Conservation (phyloP, 2,113 vertebrate species). For the Arenaria interpres region DNA sequence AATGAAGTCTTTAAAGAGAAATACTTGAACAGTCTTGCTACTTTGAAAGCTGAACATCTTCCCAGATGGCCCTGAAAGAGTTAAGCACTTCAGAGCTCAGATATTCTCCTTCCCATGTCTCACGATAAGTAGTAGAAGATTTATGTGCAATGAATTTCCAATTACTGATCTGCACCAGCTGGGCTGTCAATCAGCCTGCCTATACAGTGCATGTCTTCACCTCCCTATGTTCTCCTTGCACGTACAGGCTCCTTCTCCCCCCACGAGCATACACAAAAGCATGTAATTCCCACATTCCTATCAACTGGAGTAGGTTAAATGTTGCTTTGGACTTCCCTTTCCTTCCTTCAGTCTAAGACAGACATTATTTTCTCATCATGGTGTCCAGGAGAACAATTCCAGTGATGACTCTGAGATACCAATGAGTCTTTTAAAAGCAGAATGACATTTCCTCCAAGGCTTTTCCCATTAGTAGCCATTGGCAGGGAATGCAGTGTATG, state of each 20-base stretch:
- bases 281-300: slow-evolving; percentile 55
- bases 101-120: slow-evolving; percentile 67
- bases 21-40: not conserved
- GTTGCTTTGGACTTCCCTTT: not conserved
- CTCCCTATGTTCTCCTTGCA: slow-evolving; percentile 45
- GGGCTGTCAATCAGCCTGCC: slow-evolving; percentile 77
- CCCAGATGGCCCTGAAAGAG: slow-evolving; percentile 63
- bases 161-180: slow-evolving; percentile 79
- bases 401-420: slow-evolving; percentile 33
- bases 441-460: slow-evolving; percentile 9
- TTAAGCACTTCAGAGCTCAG: slow-evolving; percentile 68
- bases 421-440: slow-evolving; percentile 33
- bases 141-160: slow-evolving; percentile 83
- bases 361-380: not conserved
- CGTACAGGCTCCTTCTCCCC: slow-evolving; percentile 9
- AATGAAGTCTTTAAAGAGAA: slow-evolving; percentile 54
- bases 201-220: slow-evolving; percentile 57
- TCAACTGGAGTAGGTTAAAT: not conserved
- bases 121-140: slow-evolving; percentile 77
- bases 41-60: slow-evolving; percentile 14
- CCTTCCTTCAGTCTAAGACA: not conserved
- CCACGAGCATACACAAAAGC: slow-evolving; percentile 10
- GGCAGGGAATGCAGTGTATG: slow-evolving; percentile 38
- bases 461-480: not conserved
- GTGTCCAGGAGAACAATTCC: slow-evolving; percentile 35